These are phyloP conservation scores for Silurus meridionalis DNA, from an alignment of 2,113 vertebrate species.

Conservation along the genomic window DNA sequence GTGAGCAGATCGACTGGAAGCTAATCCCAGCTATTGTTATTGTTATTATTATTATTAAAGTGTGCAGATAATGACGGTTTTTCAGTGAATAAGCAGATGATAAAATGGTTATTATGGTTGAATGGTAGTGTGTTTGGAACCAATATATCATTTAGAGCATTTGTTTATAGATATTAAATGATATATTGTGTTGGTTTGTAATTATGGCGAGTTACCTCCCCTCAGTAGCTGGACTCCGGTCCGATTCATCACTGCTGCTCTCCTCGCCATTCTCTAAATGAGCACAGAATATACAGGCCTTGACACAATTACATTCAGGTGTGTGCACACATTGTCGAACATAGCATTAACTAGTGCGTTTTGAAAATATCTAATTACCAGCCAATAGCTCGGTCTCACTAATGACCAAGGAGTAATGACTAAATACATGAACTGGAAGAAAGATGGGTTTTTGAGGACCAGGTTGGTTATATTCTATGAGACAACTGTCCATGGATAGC, in stretches of 20 bases:
- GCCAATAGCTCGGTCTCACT: background rate
- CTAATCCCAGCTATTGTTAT: background rate
- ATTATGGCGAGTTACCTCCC: constrained; percentile 77
- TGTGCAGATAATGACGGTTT: background rate
- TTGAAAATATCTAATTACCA: background rate
- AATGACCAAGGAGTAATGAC: background rate
- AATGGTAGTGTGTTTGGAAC: background rate
- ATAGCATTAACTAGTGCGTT: background rate
- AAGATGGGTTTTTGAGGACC: background rate
- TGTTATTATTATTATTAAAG: background rate
- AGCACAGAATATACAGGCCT: constrained; percentile 26
- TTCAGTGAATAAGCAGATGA: constrained; percentile 1
- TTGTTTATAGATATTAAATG: background rate
- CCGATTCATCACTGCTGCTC: constrained; percentile 90
- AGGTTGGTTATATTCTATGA: background rate
- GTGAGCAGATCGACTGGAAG: background rate
- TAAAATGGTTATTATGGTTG: background rate
- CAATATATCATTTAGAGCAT: background rate
- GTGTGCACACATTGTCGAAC: background rate
- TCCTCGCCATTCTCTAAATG: constrained; percentile 85
- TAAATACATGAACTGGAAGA: background rate
- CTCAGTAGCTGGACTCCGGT: constrained; percentile 84
- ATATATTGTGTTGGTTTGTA: background rate
- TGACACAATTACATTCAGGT: background rate
- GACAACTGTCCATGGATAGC: background rate